Evolutionary conservation across 1,140 invertebrate genomes (phyloP).

Genomic region (Drosophila carrolli): DNA sequence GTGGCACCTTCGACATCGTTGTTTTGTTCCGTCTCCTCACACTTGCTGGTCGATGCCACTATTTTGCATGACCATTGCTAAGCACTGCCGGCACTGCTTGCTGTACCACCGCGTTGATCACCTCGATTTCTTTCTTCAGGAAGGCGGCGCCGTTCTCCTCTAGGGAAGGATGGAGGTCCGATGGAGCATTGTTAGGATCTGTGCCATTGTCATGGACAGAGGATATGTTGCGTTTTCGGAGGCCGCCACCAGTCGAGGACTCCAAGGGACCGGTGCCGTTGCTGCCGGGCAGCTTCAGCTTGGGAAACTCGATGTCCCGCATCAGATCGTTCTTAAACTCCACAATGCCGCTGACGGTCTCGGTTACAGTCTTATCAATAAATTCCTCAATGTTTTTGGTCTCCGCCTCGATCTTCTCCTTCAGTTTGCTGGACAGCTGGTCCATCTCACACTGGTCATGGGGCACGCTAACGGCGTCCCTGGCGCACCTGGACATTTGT

Average conservation of each 20-base stretch:
- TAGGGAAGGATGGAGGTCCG: not conserved
- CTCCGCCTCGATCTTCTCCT: conserved; percentile 83
- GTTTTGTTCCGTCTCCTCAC: conserved; percentile 17
- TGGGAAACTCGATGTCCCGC: conserved; percentile 77
- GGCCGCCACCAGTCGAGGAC: conserved; percentile 31
- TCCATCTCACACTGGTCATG: conserved; percentile 84
- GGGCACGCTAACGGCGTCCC: conserved; percentile 75
- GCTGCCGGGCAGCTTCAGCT: conserved; percentile 60
- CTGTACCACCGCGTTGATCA: conserved; percentile 82
- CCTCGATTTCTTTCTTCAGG: conserved; percentile 83
- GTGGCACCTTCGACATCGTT: conserved; percentile 21
- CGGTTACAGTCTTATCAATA: conserved; percentile 84
- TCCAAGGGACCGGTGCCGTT: conserved; percentile 11
- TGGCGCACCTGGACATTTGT: conserved; percentile 38
- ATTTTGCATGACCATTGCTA: conserved; percentile 84
- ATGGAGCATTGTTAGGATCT: conserved; percentile 12
- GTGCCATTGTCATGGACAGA: conserved; percentile 49
- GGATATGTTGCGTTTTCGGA: conserved; percentile 73
- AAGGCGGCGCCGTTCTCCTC: conserved; percentile 71
- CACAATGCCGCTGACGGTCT: conserved; percentile 83
- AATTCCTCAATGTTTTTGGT: conserved; percentile 85
- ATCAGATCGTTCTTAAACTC: conserved; percentile 84
- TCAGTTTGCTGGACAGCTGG: conserved; percentile 81
- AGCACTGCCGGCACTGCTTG: conserved; percentile 81
- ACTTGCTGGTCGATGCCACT: conserved; percentile 43